Percentiles rank a stretch among this genome's conserved stretches.
Evolutionary conservation across 2,797 vertebrate species (phyloP).

Genomic region (Euthynnus affinis): DNA sequence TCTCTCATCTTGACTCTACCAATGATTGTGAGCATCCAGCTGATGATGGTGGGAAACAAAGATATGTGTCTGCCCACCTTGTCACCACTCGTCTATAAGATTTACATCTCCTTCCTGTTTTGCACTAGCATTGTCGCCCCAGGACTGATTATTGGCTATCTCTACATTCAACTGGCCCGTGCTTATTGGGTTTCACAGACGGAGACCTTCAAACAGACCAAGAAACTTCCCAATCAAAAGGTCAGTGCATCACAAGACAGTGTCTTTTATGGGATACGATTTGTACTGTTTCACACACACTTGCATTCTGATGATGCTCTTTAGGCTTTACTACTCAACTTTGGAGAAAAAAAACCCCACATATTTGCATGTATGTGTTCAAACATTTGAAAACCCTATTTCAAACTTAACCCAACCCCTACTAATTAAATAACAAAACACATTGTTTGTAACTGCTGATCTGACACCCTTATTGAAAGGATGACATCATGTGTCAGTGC

Average conservation of each 20-base stretch:
- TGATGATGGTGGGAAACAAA: slow-evolving; percentile 87
- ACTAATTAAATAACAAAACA: background rate
- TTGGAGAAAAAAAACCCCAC: too few relatives aligned
- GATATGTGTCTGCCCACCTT: slow-evolving; percentile 90
- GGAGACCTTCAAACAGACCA: slow-evolving; percentile 92
- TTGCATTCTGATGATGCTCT: background rate
- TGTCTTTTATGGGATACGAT: background rate
- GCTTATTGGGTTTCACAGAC: slow-evolving; percentile 95
- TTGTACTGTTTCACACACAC: background rate
- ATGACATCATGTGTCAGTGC: background rate
- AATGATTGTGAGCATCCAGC: slow-evolving; percentile 92
- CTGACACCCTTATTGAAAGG: too few relatives aligned
- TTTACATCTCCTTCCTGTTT: slow-evolving; percentile 92
- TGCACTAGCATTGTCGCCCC: slow-evolving; percentile 94
- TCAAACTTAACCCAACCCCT: background rate
- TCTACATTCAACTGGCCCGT: slow-evolving; percentile 91
- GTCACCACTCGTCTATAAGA: slow-evolving; percentile 88
- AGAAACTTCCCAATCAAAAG: slow-evolving; percentile 92
- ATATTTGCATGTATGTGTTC: slow-evolving; percentile 8
- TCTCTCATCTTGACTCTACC: slow-evolving; percentile 92
- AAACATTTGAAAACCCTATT: background rate
- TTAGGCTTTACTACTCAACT: background rate
- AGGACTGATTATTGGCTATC: slow-evolving; percentile 92
- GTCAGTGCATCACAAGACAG: slow-evolving; percentile 54
- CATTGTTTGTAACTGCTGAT: background rate